Conservation (phyloP, 1,140 invertebrate genomes). For the Harpegnathos saltator region DNA sequence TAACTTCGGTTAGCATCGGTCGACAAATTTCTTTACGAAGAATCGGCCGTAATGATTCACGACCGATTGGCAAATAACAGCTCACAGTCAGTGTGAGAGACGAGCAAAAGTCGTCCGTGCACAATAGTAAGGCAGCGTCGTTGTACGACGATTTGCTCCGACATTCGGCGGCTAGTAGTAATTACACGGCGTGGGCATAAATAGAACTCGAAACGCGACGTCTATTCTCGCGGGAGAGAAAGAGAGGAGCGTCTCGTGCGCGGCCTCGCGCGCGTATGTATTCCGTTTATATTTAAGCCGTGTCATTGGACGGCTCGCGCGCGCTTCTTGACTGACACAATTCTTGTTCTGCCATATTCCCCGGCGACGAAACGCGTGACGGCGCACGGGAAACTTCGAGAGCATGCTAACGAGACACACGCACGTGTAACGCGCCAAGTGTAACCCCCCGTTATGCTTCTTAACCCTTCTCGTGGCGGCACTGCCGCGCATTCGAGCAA, state of each 20-base stretch:
- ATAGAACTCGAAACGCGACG: conserved; percentile 38
- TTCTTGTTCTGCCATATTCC: conserved; percentile 70
- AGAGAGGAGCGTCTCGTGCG: not conserved
- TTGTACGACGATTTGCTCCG: conserved; percentile 7
- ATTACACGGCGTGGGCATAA: conserved; percentile 35
- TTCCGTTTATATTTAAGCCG: conserved; percentile 76
- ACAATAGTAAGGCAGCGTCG: conserved; percentile 2
- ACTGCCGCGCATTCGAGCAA: not conserved
- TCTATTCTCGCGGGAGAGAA: conserved; percentile 16
- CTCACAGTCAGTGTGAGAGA: not conserved
- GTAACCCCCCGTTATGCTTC: not conserved
- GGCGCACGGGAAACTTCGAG: conserved; percentile 33
- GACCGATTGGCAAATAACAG: too few relatives aligned
- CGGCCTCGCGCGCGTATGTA: conserved; percentile 50
- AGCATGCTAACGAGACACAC: conserved; percentile 46
- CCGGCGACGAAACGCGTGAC: conserved; percentile 43
- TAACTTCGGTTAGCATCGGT: too few relatives aligned
- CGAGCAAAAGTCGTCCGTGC: not conserved
- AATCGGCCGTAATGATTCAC: not conserved
- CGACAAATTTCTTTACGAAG: not conserved
- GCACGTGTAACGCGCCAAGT: conserved; percentile 29
- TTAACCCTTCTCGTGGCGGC: conserved; percentile 5
- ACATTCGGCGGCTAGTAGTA: conserved; percentile 30
- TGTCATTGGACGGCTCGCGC: conserved; percentile 71
- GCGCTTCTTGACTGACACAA: conserved; percentile 70